Evolutionary conservation across 2,888 invertebrate genomes (phyloP).

Genomic region (Uropetala carovei): DNA sequence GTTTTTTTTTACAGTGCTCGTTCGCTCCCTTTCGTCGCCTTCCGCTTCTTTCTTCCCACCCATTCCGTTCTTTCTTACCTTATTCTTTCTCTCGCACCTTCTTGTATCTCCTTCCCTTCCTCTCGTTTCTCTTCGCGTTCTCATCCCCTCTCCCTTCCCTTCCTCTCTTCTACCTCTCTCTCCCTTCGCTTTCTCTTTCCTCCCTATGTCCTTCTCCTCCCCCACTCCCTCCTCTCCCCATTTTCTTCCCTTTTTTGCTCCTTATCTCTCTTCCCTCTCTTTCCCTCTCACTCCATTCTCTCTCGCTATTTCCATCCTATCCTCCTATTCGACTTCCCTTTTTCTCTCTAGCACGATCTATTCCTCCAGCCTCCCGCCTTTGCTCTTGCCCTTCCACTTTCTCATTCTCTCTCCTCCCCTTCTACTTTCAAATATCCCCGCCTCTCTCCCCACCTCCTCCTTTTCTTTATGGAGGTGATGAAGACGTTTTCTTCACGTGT

Average conservation of each 20-base stretch:
- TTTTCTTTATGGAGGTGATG: not conserved
- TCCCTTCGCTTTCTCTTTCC: not conserved
- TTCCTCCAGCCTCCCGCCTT: not conserved
- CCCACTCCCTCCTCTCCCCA: not conserved
- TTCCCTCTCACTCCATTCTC: not conserved
- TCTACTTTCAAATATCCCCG: not conserved
- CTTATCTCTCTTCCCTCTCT: not conserved
- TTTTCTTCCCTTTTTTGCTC: not conserved
- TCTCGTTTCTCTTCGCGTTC: not conserved
- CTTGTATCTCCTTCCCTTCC: not conserved
- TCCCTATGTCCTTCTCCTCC: not conserved
- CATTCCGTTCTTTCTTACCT: not conserved
- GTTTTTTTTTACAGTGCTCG: not conserved
- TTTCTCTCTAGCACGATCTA: not conserved
- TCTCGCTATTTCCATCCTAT: not conserved
- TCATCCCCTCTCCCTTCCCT: not conserved
- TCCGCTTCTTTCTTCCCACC: not conserved
- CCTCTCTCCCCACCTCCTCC: not conserved
- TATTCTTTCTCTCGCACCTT: not conserved
- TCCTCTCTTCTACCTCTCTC: too few relatives aligned
- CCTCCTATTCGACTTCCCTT: not conserved
- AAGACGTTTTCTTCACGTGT: conserved; percentile 9
- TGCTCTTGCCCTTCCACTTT: not conserved
- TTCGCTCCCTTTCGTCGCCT: not conserved
- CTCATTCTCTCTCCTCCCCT: not conserved